Percentiles rank a stretch among this genome's conserved stretches.
These are phyloP conservation scores for Xiphydria camelus DNA, from an alignment of 2,888 invertebrate genomes.

Conservation along the genomic window DNA sequence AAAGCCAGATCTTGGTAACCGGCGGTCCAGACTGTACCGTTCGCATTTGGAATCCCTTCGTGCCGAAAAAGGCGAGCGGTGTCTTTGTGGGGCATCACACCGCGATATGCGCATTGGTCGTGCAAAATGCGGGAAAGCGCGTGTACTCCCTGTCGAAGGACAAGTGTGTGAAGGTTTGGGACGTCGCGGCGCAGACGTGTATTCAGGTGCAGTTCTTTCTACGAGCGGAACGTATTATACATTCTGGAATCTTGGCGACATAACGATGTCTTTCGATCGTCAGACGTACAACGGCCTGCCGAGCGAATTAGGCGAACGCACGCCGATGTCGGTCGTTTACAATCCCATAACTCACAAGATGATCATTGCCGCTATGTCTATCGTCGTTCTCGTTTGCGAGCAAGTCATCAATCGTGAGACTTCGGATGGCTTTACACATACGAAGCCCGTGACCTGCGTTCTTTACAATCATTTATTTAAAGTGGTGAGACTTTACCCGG, in stretches of 20 bases:
- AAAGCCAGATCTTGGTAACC: slow-evolving; percentile 59
- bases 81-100: slow-evolving; percentile 73
- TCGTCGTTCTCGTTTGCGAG: slow-evolving; percentile 69
- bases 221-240: too few relatives aligned
- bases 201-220: slow-evolving; percentile 71
- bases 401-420: slow-evolving; percentile 68
- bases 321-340: slow-evolving; percentile 66
- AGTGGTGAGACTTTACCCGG: slow-evolving; percentile 55
- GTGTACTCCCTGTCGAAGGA: slow-evolving; percentile 75
- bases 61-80: slow-evolving; percentile 68
- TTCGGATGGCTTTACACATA: slow-evolving; percentile 75
- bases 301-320: slow-evolving; percentile 65
- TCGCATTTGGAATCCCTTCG: slow-evolving; percentile 80
- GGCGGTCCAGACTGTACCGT: slow-evolving; percentile 78
- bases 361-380: slow-evolving; percentile 67
- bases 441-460: slow-evolving; percentile 68
- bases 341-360: slow-evolving; percentile 69
- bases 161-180: slow-evolving; percentile 78
- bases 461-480: slow-evolving; percentile 78
- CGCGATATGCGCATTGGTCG: slow-evolving; percentile 68
- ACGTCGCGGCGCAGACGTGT: slow-evolving; percentile 68
- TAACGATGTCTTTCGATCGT: not conserved
- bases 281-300: slow-evolving; percentile 71
- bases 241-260: too few relatives aligned
- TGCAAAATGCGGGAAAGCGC: slow-evolving; percentile 68